Conservation (phyloP, 2,113 vertebrate genomes). For the Peromyscus polionotus region DNA sequence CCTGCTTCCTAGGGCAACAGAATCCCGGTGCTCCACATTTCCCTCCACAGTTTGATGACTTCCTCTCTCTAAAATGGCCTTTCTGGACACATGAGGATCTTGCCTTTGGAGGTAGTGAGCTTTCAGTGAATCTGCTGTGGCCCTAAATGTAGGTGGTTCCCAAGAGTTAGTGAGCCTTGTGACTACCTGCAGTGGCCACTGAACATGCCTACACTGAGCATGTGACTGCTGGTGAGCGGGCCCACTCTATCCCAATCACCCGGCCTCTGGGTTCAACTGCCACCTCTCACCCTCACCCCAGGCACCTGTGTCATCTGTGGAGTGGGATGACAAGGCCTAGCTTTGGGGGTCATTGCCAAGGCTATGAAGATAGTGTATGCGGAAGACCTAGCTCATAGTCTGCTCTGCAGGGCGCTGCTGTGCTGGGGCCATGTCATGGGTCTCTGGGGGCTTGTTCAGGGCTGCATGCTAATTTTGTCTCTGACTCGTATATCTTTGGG, state of each 20-base stretch:
- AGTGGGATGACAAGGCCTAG: background rate
- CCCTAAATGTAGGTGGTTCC: background rate
- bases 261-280: background rate
- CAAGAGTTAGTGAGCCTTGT: background rate
- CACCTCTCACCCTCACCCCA: background rate
- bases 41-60: background rate
- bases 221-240: background rate
- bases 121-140: background rate
- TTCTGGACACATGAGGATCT: background rate
- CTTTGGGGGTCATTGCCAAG: background rate
- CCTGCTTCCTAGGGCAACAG: slow-evolving; percentile 50
- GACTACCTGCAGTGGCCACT: background rate
- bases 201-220: background rate
- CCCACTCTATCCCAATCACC: background rate
- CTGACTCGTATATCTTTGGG: background rate
- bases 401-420: background rate
- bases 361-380: background rate
- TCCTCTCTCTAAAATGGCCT: background rate
- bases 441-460: background rate
- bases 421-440: background rate
- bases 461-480: background rate
- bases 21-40: slow-evolving; percentile 22
- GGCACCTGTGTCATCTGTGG: background rate
- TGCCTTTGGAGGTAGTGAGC: background rate
- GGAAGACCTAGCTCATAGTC: background rate